Percentiles rank a stretch among this genome's conserved stretches.
Evolutionary conservation across 92 coral and sea anemone genomes (phyloP).

Genomic region (Meandrina meandrites): DNA sequence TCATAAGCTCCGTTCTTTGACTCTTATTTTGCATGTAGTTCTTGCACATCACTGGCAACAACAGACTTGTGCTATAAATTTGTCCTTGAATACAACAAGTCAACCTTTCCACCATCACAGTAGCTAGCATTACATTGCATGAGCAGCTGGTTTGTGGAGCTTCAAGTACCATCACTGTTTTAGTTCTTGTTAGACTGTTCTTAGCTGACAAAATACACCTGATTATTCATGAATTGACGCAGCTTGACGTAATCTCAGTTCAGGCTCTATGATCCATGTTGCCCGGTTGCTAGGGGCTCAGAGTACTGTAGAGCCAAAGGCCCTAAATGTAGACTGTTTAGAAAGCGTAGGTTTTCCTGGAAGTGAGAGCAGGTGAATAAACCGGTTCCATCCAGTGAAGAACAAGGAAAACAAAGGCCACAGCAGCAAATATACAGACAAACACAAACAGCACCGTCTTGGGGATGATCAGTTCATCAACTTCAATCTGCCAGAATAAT

Average conservation of each 20-base stretch:
- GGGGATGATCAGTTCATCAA: conserved; percentile 81
- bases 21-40: too few relatives aligned
- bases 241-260: background rate
- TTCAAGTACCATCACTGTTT: too few relatives aligned
- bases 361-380: conserved; percentile 91
- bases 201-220: background rate
- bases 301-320: background rate
- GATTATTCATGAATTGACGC: background rate
- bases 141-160: too few relatives aligned
- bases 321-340: conserved; percentile 4
- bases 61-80: too few relatives aligned
- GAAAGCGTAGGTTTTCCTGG: conserved; percentile 91
- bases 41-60: too few relatives aligned
- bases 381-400: conserved; percentile 98
- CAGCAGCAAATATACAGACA: conserved; percentile 82
- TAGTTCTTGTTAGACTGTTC: background rate
- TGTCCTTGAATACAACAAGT: too few relatives aligned
- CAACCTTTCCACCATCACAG: too few relatives aligned
- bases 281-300: background rate
- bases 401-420: conserved; percentile 85
- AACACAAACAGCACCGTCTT: conserved; percentile 80
- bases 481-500: conserved; percentile 68
- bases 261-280: background rate
- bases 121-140: too few relatives aligned
- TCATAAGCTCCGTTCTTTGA: too few relatives aligned